A percentile compares a stretch with the other conserved stretches of the same genome.
Evolutionary conservation across 2,113 vertebrate genomes (phyloP).

Genomic region (Camelus dromedarius): DNA sequence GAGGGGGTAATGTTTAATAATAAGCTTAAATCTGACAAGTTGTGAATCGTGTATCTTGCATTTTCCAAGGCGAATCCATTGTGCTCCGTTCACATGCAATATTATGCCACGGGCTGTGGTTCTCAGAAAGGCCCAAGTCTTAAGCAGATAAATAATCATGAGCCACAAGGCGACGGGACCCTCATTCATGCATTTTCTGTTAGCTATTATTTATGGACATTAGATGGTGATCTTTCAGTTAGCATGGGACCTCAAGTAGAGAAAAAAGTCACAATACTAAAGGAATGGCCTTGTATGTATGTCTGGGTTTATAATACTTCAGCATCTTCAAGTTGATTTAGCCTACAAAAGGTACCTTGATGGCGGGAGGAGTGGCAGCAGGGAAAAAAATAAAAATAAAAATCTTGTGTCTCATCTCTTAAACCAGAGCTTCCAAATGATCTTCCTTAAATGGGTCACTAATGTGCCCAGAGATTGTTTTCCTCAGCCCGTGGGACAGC

Average conservation of each 20-base stretch:
- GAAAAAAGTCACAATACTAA: background rate
- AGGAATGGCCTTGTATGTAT: background rate
- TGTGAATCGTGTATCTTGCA: background rate
- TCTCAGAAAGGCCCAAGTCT: background rate
- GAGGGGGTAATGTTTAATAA: background rate
- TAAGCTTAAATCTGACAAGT: slow-evolving; percentile 54
- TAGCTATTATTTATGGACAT: background rate
- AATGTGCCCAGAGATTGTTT: background rate
- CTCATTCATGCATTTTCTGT: slow-evolving; percentile 2
- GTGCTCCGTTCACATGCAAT: background rate
- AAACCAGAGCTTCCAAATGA: background rate
- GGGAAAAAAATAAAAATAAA: background rate
- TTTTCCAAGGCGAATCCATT: slow-evolving; percentile 3
- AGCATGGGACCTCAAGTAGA: background rate
- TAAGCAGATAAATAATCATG: background rate
- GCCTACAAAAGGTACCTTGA: background rate
- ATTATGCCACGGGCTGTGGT: background rate
- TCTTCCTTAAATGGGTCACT: background rate
- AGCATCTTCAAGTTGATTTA: slow-evolving; percentile 24
- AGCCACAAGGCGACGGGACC: background rate
- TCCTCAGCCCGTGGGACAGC: background rate
- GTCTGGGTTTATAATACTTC: background rate
- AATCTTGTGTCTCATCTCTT: background rate
- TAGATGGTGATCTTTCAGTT: slow-evolving; percentile 30
- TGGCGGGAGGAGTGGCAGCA: background rate